phyloP scores from a whole-genome alignment of 2,113 vertebrate genomes.

The Trematocara zebra region DNA sequence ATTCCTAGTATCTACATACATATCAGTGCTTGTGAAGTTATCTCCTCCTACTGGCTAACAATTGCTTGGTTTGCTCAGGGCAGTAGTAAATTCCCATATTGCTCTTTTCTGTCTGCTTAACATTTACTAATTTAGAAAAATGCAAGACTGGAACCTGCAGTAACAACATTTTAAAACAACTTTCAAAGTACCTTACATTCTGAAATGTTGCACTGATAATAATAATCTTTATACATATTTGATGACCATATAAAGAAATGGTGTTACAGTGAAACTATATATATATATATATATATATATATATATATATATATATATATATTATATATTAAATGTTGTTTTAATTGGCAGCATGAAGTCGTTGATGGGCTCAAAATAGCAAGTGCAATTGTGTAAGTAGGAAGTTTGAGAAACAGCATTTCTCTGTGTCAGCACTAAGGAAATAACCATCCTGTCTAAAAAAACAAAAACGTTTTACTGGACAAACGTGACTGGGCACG shows the following conservation, averaged over 20 bases:
- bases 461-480: neutral
- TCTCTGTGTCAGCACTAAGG: neutral
- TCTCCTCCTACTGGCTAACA: neutral
- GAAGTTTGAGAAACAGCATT: neutral
- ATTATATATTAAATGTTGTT: neutral
- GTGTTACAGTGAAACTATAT: neutral
- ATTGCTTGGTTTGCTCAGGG: neutral
- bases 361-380: neutral
- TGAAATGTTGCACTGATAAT: neutral
- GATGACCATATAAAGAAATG: neutral
- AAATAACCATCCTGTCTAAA: neutral
- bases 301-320: neutral
- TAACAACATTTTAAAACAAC: neutral
- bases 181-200: neutral
- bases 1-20: neutral
- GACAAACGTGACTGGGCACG: fast-evolving
- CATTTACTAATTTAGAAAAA: neutral
- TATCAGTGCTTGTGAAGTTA: neutral
- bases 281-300: neutral
- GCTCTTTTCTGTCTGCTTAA: neutral
- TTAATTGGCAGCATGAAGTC: neutral
- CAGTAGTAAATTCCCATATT: neutral
- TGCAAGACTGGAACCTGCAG: neutral
- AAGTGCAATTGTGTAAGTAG: neutral
- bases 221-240: neutral